Percentiles rank a stretch among this genome's conserved stretches.
Evolutionary conservation across 2,888 invertebrate species (phyloP).

Genomic region (Acanthosoma haemorrhoidale): DNA sequence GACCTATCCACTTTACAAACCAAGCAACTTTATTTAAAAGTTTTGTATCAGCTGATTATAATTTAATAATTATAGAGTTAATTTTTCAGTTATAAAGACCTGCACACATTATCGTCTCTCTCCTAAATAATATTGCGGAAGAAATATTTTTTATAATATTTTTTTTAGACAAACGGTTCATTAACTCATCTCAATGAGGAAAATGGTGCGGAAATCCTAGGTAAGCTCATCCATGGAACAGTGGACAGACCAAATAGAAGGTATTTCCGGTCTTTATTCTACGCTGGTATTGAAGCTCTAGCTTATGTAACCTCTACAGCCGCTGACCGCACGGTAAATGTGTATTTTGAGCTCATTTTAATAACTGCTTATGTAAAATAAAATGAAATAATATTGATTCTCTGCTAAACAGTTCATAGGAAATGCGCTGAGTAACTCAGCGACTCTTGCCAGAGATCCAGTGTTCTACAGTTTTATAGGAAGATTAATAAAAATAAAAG

Average conservation of each 20-base stretch:
- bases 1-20: no score
- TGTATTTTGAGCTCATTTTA: no score
- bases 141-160: no score
- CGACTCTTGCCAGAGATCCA: constrained; percentile 64
- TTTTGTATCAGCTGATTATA: no score
- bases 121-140: no score
- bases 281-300: constrained; percentile 27
- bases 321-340: constrained; percentile 26
- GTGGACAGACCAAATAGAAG: constrained; percentile 15
- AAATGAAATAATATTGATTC: no score
- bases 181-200: constrained; percentile 19
- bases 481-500: constrained; percentile 53
- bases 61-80: no score
- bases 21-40: no score
- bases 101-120: no score
- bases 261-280: constrained; percentile 31
- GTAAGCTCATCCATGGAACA: constrained; percentile 21
- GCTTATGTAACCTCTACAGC: constrained; percentile 26
- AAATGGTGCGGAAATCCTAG: constrained; percentile 30
- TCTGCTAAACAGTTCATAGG: constrained; percentile 21
- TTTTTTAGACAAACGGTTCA: no score
- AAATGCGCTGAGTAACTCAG: neutral
- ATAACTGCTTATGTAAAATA: no score
- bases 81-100: no score
- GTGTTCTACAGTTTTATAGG: constrained; percentile 62